A percentile compares a stretch with the other conserved stretches of the same genome.
Evolutionary conservation across 2,888 invertebrate species (phyloP).

Genomic region (Eledone cirrhosa): DNA sequence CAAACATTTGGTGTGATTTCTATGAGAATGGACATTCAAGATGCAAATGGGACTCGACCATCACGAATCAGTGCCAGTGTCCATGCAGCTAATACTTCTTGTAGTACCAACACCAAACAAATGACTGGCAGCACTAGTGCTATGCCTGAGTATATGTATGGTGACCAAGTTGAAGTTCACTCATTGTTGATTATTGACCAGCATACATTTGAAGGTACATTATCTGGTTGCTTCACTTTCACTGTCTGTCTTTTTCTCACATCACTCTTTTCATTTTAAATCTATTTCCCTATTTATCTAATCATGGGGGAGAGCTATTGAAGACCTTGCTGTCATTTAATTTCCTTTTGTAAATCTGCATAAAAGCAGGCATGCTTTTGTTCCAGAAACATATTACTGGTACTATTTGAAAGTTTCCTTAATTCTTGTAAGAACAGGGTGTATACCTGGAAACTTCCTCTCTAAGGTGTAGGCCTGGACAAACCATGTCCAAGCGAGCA

Average conservation of each 20-base stretch:
- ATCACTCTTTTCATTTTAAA: slow-evolving; percentile 1
- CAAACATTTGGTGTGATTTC: slow-evolving; percentile 94
- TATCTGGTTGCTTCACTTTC: neutral
- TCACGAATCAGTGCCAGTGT: slow-evolving; percentile 81
- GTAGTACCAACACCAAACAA: slow-evolving; percentile 65
- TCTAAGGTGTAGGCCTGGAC: no score
- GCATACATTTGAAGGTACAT: slow-evolving; percentile 86
- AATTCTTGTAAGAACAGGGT: no score
- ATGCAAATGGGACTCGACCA: slow-evolving; percentile 76
- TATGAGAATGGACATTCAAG: slow-evolving; percentile 84
- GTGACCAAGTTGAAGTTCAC: slow-evolving; percentile 89
- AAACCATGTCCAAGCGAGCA: no score
- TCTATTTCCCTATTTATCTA: no score
- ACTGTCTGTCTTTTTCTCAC: slow-evolving; percentile 15
- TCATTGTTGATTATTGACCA: slow-evolving; percentile 88
- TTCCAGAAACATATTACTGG: no score
- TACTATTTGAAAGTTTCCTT: no score
- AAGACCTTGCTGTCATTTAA: no score
- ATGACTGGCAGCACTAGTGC: slow-evolving; percentile 67
- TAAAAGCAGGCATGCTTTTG: no score
- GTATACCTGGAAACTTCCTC: no score
- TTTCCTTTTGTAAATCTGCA: no score
- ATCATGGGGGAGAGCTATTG: no score
- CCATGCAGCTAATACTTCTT: slow-evolving; percentile 74
- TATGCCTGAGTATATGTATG: slow-evolving; percentile 70